Evolutionary conservation across 2,113 vertebrate species (phyloP), one percentile per base, ranked within the genome.

Genomic region (Toxostoma redivivum): DNA sequence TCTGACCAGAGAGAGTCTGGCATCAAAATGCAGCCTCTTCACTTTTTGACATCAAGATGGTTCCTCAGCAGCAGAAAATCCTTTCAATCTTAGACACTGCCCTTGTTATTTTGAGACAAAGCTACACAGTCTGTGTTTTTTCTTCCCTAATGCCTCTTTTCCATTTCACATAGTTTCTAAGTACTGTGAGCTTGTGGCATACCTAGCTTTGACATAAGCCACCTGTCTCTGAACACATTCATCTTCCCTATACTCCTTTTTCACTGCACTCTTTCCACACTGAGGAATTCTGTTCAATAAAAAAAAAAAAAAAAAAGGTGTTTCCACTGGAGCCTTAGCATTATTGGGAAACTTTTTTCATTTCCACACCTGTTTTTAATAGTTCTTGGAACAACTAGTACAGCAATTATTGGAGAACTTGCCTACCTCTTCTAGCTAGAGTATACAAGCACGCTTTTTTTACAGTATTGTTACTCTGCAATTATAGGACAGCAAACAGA

Each of bases 331-430:
- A 94, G 67, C 51, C 60, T 92, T 71, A 88, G 66, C 27, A 88
- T 70, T 94, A 70, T 4, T 64, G 72, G 71, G 44, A 86, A 95
- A 77, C 24, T 80, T 54, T 73, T 93, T 85, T 69, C 20, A 31
- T 44, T 80, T 92, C 67, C 79, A 83, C 84, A 92, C 86, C 85
- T 73, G 87, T 54, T 96, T 94, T 90, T 78, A 94, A 93, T 81
- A 88, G 90, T 30, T 7, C n/a, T 54, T 95, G 82, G 79, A 95
- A 81, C 38, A 82, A 80, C 31, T 12, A 90, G 48, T 56, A 73
- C 33, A 71, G 72, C 71, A 81, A 77, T 71, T 90, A 67, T 28
- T 82, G 67, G 23, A 87, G 64, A 92, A 73, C 23, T 82, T 70
- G 64, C 72, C 71, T 90, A 72, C 67, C 60, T 71, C 71, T 81